Conservation (phyloP, 2,797 vertebrate species). For the Sebastes ruberrimus region DNA sequence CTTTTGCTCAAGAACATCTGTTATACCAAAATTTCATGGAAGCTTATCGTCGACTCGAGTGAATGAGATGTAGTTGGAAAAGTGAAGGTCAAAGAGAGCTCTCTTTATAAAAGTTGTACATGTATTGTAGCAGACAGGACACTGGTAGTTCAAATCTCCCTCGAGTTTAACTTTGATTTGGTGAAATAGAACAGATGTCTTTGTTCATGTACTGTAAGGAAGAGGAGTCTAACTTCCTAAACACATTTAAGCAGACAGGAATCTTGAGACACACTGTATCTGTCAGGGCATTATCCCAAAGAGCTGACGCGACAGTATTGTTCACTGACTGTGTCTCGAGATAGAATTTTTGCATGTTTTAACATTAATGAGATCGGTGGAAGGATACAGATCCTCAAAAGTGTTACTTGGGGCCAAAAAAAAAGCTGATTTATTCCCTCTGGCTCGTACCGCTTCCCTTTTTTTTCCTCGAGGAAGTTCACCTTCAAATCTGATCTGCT, state of each 20-base stretch:
- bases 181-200: conserved; percentile 17
- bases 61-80: neutral
- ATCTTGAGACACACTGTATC: conserved; percentile 22
- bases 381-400: conserved; percentile 39
- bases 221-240: neutral
- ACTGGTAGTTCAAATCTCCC: neutral
- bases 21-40: neutral
- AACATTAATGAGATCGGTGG: conserved; percentile 59
- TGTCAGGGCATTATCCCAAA: conserved; percentile 50
- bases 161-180: conserved; percentile 10
- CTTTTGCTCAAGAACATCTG: conserved; percentile 13
- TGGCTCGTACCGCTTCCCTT: conserved; percentile 14
- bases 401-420: conserved; percentile 55
- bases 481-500: conserved; percentile 50
- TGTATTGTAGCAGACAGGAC: neutral
- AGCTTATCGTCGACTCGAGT: neutral
- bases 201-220: neutral
- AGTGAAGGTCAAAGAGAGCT: neutral
- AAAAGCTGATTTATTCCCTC: conserved; percentile 41
- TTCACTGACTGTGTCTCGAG: conserved; percentile 35
- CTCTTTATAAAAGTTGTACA: neutral
- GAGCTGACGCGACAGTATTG: conserved; percentile 50
- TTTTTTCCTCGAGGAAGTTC: conserved; percentile 10
- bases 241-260: conserved; percentile 19
- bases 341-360: conserved; percentile 61